phyloP scores from a whole-genome alignment of 2,888 invertebrate genomes.

The Agrenia bidenticulata region DNA sequence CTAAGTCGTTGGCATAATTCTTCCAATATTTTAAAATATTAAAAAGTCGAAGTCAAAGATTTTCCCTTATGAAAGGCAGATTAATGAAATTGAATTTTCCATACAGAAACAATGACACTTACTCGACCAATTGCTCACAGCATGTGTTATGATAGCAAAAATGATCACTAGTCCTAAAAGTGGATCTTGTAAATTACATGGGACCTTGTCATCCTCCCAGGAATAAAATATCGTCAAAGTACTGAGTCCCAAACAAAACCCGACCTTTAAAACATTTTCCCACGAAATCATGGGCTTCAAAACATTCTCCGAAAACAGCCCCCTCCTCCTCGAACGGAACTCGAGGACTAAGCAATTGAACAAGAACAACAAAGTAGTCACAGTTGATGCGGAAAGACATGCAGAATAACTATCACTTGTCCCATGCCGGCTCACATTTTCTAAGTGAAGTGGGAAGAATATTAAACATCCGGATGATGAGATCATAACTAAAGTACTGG shows the following conservation, averaged over 20 bases:
- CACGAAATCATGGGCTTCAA: slow-evolving; percentile 57
- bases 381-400: slow-evolving; percentile 30
- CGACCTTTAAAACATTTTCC: slow-evolving; percentile 57
- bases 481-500: slow-evolving; percentile 22
- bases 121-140: slow-evolving; percentile 44
- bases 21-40: too few relatives aligned
- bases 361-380: slow-evolving; percentile 29
- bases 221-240: slow-evolving; percentile 61
- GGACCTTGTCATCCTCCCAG: slow-evolving; percentile 61
- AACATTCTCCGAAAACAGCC: slow-evolving; percentile 13
- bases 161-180: slow-evolving; percentile 63
- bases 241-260: slow-evolving; percentile 58
- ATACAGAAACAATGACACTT: slow-evolving; percentile 1
- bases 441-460: slow-evolving; percentile 40
- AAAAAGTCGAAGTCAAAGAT: too few relatives aligned
- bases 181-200: slow-evolving; percentile 66
- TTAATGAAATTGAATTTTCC: not conserved
- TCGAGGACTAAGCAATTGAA: slow-evolving; percentile 21
- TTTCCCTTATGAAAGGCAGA: not conserved
- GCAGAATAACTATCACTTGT: slow-evolving; percentile 42
- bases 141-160: slow-evolving; percentile 54
- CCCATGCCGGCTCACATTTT: slow-evolving; percentile 11
- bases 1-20: too few relatives aligned
- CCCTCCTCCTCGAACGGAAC: slow-evolving; percentile 16
- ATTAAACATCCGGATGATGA: slow-evolving; percentile 36